Base-by-base conservation (phyloP, 2,113 vertebrate species). In the Donacobius atricapilla region DNA sequence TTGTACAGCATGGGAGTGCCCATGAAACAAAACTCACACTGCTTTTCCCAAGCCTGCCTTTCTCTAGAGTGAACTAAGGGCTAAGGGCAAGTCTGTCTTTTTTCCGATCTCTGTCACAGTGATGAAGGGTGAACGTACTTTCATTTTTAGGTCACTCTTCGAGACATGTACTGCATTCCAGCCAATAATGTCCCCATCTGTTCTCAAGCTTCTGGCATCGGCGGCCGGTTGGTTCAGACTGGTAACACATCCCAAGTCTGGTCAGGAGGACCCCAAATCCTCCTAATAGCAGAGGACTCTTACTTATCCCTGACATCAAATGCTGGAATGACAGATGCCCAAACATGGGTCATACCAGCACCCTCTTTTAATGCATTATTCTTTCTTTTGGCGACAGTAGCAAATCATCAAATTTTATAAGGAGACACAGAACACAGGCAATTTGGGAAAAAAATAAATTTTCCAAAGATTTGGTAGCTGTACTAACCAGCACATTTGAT, bases 341-440 rank as follows among this genome's bases (percentile, higher is more conserved):
- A 81, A 44, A 63, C 11, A 18, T 20, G 9, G 24, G 19, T 77
- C 12, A 35, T 23, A 18, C 3, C 18, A 48, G 9, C 42, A 61
- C 0, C 4, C 3, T 70, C 8, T 63, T 91, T 56, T 44, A 64
- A 39, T 30, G 11, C 1, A 1, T n/a, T 30, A 5, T 10, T 61
- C 1, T 31, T 66, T n/a, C 21, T 70, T 54, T 33, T 35, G 10
- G 7, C 51, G 50, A 21, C 9, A 37, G 37, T 57, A 22, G 16
- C 15, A 31, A 24, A 28, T 35, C 5, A 20, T 24, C 16, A 4
- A 42, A 39, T 35, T 45, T 79, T 27, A 8, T 73, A 50, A 58
- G 20, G 24, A 71, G 18, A 28, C 6, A 7, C 0, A 33, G 15
- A 53, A 64, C 61, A 47, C 2, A 33, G 14, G n/a, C 10, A 53